phyloP scores from a whole-genome alignment of 1,140 invertebrate species.

The Bombus soroeensis region DNA sequence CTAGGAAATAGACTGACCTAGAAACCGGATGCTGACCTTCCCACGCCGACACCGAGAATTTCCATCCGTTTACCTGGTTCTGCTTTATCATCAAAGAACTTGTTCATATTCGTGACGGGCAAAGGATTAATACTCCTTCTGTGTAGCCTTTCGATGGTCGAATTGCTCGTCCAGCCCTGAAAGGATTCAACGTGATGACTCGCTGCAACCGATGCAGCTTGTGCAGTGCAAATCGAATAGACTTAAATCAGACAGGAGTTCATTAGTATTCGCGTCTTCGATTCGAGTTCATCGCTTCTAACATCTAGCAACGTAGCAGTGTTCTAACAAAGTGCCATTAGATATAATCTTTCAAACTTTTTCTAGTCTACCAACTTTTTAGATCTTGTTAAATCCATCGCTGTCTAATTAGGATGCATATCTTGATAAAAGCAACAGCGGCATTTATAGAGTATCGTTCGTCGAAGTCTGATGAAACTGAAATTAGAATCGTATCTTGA shows the following conservation, averaged over 20 bases:
- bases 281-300: background rate
- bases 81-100: slow-evolving; percentile 67
- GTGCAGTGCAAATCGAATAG: background rate
- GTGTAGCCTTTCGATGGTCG: slow-evolving; percentile 64
- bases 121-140: slow-evolving; percentile 58
- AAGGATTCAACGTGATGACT: slow-evolving; percentile 38
- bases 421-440: background rate
- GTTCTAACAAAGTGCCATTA: background rate
- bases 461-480: background rate
- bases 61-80: slow-evolving; percentile 62
- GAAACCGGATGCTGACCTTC: background rate
- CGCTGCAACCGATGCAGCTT: background rate
- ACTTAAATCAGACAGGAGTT: background rate
- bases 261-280: background rate
- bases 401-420: background rate
- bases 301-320: background rate
- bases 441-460: background rate
- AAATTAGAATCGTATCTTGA: slow-evolving; percentile 3
- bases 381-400: no score
- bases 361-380: background rate
- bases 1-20: slow-evolving; percentile 42
- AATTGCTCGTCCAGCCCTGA: slow-evolving; percentile 74
- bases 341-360: background rate
- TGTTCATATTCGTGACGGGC: slow-evolving; percentile 63
- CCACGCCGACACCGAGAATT: slow-evolving; percentile 6